Percentiles rank a stretch among this genome's conserved stretches.
These are phyloP conservation scores for Pseudachorutes palmiensis DNA, from an alignment of 1,140 invertebrate genomes.

Conservation along the genomic window DNA sequence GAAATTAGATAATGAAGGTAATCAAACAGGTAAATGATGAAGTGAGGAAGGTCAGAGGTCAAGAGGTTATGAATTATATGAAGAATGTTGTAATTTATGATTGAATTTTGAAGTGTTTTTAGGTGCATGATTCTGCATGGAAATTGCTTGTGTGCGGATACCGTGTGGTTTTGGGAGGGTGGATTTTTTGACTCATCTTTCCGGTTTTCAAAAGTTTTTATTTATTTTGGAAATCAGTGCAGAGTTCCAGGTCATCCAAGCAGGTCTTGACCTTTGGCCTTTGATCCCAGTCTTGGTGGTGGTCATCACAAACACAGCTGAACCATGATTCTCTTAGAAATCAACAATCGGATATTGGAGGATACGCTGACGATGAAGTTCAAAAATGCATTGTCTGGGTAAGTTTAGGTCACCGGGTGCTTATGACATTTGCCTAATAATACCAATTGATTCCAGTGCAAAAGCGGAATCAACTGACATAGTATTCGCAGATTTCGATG, in stretches of 20 bases:
- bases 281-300: neutral
- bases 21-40: no score
- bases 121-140: neutral
- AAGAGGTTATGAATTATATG: no score
- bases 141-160: neutral
- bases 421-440: no score
- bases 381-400: conserved; percentile 89
- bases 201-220: neutral
- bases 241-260: neutral
- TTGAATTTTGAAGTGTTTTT: no score
- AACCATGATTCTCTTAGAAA: conserved; percentile 94
- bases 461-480: conserved; percentile 94
- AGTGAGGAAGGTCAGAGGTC: no score
- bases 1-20: no score
- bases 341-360: conserved; percentile 95
- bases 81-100: no score
- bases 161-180: neutral
- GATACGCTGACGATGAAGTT: conserved; percentile 91
- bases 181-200: conserved; percentile 4
- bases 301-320: neutral
- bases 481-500: conserved; percentile 94
- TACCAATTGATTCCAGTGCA: conserved; percentile 59
- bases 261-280: no score
- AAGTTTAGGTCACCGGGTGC: conserved; percentile 48
- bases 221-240: neutral